These are phyloP conservation scores for Micoletzkya japonica DNA, from an alignment of 2,888 invertebrate genomes.

Conservation along the genomic window DNA sequence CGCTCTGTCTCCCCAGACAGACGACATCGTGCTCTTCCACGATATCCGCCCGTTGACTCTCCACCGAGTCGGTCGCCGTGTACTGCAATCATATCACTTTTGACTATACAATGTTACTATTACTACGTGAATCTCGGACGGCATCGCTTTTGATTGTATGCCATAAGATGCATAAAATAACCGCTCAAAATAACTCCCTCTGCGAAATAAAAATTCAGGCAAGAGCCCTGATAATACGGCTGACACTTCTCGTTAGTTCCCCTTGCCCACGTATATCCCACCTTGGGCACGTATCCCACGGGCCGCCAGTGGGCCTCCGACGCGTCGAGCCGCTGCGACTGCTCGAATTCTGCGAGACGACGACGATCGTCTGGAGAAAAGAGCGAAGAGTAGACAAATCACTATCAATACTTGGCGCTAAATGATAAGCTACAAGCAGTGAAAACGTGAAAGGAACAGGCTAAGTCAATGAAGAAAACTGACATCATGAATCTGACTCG, in stretches of 20 bases:
- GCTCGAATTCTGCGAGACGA: conserved; percentile 27
- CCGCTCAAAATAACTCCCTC: too few relatives aligned
- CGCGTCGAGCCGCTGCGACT: conserved; percentile 31
- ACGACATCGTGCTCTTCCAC: neutral
- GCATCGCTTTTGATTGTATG: neutral
- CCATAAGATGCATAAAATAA: neutral
- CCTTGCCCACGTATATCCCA: too few relatives aligned
- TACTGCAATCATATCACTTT: conserved; percentile 3
- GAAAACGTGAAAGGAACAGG: neutral
- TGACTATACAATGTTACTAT: neutral
- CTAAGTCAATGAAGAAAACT: neutral
- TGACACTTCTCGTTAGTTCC: too few relatives aligned
- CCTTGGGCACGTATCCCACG: conserved; percentile 49
- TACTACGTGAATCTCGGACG: neutral
- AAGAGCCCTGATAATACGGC: too few relatives aligned
- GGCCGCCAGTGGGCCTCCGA: conserved; percentile 41
- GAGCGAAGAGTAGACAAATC: too few relatives aligned
- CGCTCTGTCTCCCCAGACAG: conserved; percentile 25
- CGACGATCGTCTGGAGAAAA: conserved; percentile 35
- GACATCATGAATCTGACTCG: neutral
- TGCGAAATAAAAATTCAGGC: too few relatives aligned
- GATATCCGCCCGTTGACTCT: neutral
- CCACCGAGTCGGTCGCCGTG: neutral
- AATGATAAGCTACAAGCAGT: too few relatives aligned
- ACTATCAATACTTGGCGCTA: too few relatives aligned